Conservation (phyloP, 2,888 invertebrate genomes). For the Odontocolon sp. region DNA sequence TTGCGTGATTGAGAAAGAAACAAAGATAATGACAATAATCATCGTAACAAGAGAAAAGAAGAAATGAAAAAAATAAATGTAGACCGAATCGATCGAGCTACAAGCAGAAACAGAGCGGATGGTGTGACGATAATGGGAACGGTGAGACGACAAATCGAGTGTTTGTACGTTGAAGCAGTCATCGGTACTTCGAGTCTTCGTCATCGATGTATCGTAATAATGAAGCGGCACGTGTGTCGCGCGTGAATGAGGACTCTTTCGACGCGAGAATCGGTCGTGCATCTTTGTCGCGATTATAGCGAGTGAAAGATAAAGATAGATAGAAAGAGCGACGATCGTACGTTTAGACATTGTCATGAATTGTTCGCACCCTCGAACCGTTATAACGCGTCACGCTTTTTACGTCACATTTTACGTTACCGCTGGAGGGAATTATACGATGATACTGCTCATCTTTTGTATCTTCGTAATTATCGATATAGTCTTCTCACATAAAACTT, state of each 20-base stretch:
- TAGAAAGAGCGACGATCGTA: conserved; percentile 23
- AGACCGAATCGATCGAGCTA: not conserved
- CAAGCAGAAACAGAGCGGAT: no score
- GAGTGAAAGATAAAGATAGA: conserved; percentile 4
- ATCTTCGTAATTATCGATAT: not conserved
- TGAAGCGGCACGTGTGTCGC: conserved; percentile 43
- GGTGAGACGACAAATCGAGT: not conserved
- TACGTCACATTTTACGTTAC: conserved; percentile 28
- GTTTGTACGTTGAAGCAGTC: not conserved
- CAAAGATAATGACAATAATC: not conserved
- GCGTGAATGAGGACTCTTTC: conserved; percentile 52
- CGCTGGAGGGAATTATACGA: conserved; percentile 7
- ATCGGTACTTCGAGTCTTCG: conserved; percentile 16
- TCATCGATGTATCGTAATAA: conserved; percentile 44
- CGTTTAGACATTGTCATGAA: conserved; percentile 32
- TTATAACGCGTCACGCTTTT: conserved; percentile 41
- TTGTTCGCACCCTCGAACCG: conserved; percentile 38
- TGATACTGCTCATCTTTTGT: conserved; percentile 18
- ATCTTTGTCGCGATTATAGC: not conserved
- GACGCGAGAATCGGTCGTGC: not conserved
- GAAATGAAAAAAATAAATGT: not conserved
- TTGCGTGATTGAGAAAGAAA: conserved; percentile 9
- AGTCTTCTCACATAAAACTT: not conserved
- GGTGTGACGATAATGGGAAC: not conserved
- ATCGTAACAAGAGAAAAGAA: not conserved